phyloP scores from a whole-genome alignment of 2,113 vertebrate species.

The Odontophorus gujanensis region DNA sequence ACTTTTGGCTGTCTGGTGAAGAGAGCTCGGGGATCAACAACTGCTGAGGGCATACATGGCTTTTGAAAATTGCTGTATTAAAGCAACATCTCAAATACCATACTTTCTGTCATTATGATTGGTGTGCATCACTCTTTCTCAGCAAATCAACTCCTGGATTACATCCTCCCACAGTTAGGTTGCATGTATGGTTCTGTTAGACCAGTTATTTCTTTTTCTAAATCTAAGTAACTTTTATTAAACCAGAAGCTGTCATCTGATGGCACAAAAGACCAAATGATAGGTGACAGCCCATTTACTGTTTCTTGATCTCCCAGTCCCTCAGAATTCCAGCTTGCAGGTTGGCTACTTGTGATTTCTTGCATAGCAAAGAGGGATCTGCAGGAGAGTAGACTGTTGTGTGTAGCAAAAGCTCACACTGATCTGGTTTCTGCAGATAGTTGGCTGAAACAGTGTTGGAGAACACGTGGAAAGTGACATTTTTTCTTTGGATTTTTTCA shows the following conservation, averaged over 20 bases:
- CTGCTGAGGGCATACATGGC: not conserved
- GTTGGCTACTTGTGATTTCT: not conserved
- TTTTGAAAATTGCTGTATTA: not conserved
- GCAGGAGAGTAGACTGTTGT: not conserved
- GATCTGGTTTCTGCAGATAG: not conserved
- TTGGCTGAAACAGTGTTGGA: not conserved
- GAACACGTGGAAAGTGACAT: not conserved
- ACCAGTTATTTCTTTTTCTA: not conserved
- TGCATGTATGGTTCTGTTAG: not conserved
- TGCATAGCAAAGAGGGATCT: not conserved
- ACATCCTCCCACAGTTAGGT: not conserved
- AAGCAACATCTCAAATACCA: not conserved
- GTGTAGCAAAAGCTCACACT: not conserved
- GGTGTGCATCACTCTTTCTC: not conserved
- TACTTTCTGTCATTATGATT: not conserved
- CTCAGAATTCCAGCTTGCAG: not conserved
- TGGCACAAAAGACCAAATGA: not conserved
- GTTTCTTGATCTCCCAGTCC: not conserved
- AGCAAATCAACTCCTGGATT: not conserved
- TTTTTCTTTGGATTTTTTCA: not conserved
- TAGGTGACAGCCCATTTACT: not conserved
- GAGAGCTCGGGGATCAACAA: not conserved
- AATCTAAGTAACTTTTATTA: not conserved
- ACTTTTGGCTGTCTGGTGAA: not conserved
- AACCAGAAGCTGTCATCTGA: not conserved